These are phyloP conservation scores for Mergus octosetaceus DNA, from an alignment of 2,797 vertebrate genomes.

Conservation along the genomic window DNA sequence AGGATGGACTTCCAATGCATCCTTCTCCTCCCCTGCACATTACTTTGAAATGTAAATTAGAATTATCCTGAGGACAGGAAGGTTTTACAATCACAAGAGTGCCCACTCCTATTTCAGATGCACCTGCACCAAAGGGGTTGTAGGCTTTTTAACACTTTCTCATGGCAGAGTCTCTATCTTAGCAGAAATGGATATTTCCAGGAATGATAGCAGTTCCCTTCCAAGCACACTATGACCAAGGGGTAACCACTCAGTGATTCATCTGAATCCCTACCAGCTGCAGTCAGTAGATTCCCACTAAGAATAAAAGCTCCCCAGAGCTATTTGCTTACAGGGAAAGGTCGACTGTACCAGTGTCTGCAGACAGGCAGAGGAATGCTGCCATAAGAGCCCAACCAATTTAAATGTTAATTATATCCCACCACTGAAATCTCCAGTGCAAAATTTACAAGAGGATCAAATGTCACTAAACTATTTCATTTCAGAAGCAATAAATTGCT, in stretches of 20 bases:
- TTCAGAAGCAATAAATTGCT: constrained; percentile 1
- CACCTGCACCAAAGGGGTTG: neutral
- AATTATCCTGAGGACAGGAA: neutral
- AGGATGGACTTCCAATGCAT: neutral
- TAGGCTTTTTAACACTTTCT: neutral
- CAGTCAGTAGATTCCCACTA: neutral
- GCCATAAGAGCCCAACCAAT: neutral
- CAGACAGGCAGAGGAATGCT: neutral
- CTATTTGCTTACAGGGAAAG: neutral
- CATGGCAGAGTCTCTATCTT: neutral
- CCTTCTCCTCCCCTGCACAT: neutral
- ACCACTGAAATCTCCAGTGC: neutral
- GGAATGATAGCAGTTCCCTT: neutral
- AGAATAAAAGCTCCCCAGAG: neutral
- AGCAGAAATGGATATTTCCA: neutral
- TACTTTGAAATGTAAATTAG: neutral
- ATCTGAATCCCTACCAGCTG: neutral
- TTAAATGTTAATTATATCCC: neutral
- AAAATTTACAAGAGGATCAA: neutral
- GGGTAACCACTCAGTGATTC: neutral
- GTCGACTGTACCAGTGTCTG: neutral
- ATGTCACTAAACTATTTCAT: neutral
- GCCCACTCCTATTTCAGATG: neutral
- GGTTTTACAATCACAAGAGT: neutral
- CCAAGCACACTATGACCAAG: neutral